A percentile compares a stretch with the other conserved stretches of the same genome.
Evolutionary conservation across 2,797 vertebrate species (phyloP).

Genomic region (Ctenochaetus hawaiiensis): DNA sequence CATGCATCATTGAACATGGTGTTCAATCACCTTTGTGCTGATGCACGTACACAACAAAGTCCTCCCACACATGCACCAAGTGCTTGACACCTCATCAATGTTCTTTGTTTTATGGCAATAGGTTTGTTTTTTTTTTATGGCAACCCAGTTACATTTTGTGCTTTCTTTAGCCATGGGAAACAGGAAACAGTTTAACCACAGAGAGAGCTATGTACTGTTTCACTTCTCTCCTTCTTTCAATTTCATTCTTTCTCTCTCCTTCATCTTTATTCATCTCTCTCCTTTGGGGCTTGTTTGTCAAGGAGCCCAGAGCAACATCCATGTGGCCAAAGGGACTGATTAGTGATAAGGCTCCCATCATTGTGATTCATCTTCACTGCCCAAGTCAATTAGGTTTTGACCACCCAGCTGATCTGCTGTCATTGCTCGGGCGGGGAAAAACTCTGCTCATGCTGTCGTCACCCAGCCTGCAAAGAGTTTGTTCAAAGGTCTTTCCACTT

Average conservation of each 20-base stretch:
- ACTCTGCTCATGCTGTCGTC: neutral
- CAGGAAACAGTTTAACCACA: conserved; percentile 29
- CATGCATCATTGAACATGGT: neutral
- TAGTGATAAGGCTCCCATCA: conserved; percentile 7
- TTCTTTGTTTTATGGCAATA: neutral
- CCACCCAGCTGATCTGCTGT: conserved; percentile 16
- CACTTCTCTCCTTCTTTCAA: conserved; percentile 5
- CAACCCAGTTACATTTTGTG: neutral
- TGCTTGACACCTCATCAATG: neutral
- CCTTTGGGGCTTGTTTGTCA: conserved; percentile 15
- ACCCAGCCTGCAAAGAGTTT: neutral
- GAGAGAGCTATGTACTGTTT: neutral
- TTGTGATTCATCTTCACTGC: conserved; percentile 6
- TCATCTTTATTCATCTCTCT: neutral
- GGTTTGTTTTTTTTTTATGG: too few species aligned
- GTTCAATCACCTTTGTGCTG: conserved; percentile 10
- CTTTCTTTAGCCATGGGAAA: neutral
- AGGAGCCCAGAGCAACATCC: conserved; percentile 13
- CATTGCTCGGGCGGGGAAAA: neutral
- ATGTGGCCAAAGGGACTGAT: conserved; percentile 8
- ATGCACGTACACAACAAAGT: neutral
- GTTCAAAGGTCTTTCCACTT: neutral
- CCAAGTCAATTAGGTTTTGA: neutral
- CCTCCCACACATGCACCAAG: neutral
- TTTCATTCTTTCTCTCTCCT: neutral